A percentile compares a stretch with the other conserved stretches of the same genome.
These are phyloP conservation scores for Nebria salina DNA, from an alignment of 2,888 invertebrate species.

Conservation along the genomic window DNA sequence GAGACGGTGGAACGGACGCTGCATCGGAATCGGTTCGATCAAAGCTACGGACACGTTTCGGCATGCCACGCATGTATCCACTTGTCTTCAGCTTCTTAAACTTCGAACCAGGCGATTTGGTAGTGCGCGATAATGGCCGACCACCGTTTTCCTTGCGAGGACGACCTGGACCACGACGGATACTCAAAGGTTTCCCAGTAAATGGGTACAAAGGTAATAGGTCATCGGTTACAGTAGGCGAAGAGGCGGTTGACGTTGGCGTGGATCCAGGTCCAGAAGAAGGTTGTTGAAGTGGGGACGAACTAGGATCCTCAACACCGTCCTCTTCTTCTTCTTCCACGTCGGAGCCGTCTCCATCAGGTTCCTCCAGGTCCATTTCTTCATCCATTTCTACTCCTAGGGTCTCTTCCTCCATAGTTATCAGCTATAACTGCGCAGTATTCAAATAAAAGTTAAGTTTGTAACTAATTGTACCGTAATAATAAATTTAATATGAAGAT, in stretches of 20 bases:
- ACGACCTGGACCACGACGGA: slow-evolving; percentile 80
- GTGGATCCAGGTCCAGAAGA: slow-evolving; percentile 73
- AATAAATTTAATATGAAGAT: too few relatives aligned
- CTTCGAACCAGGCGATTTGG: slow-evolving; percentile 55
- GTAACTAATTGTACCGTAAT: neutral
- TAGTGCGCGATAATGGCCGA: slow-evolving; percentile 56
- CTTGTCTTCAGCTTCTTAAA: slow-evolving; percentile 54
- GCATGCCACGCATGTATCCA: slow-evolving; percentile 61
- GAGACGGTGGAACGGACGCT: slow-evolving; percentile 59
- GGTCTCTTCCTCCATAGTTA: slow-evolving; percentile 60
- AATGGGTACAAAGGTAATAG: slow-evolving; percentile 71
- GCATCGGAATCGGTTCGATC: slow-evolving; percentile 58
- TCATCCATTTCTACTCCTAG: slow-evolving; percentile 64
- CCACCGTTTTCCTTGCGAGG: slow-evolving; percentile 79
- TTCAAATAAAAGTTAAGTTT: neutral
- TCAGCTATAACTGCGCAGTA: slow-evolving; percentile 27
- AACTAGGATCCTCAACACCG: slow-evolving; percentile 65
- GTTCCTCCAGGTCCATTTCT: slow-evolving; percentile 79
- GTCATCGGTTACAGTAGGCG: slow-evolving; percentile 67
- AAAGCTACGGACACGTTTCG: slow-evolving; percentile 63
- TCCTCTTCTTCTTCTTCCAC: slow-evolving; percentile 78
- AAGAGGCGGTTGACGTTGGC: slow-evolving; percentile 72
- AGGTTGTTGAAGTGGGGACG: slow-evolving; percentile 62
- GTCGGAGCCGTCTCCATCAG: slow-evolving; percentile 79
- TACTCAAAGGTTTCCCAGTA: slow-evolving; percentile 69